These are phyloP conservation scores for Aegithalos caudatus DNA, from an alignment of 2,113 vertebrate genomes.

Conservation along the genomic window DNA sequence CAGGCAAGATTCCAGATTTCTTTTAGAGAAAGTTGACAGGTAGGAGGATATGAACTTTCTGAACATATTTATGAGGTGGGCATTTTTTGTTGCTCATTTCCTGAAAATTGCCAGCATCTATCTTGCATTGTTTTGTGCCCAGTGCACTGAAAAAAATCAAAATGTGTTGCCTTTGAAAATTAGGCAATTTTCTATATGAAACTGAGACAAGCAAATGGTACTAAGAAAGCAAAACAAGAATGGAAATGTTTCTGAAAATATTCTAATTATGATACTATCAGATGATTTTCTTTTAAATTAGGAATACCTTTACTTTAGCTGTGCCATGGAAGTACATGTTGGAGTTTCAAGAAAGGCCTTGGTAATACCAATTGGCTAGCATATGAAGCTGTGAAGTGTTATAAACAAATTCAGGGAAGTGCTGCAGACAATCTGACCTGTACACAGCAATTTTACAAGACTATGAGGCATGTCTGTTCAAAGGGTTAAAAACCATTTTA, in stretches of 20 bases:
- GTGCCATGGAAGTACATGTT: not conserved
- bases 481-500: not conserved
- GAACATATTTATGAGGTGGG: not conserved
- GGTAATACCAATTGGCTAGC: not conserved
- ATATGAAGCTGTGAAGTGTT: not conserved
- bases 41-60: not conserved
- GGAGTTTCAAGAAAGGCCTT: not conserved
- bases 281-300: not conserved
- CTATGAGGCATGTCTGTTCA: not conserved
- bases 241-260: not conserved
- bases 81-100: not conserved
- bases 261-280: not conserved
- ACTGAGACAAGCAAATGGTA: not conserved
- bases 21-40: not conserved
- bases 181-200: not conserved
- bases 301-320: conserved; percentile 18
- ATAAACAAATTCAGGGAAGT: not conserved
- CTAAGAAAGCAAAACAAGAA: not conserved
- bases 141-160: not conserved
- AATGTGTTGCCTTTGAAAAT: not conserved
- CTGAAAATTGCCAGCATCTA: conserved; percentile 2
- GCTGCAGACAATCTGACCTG: not conserved
- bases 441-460: not conserved
- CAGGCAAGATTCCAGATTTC: not conserved
- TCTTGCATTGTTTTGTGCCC: not conserved